These are phyloP conservation scores for Scylla paramamosain DNA, from an alignment of 1,140 invertebrate genomes.

Conservation along the genomic window DNA sequence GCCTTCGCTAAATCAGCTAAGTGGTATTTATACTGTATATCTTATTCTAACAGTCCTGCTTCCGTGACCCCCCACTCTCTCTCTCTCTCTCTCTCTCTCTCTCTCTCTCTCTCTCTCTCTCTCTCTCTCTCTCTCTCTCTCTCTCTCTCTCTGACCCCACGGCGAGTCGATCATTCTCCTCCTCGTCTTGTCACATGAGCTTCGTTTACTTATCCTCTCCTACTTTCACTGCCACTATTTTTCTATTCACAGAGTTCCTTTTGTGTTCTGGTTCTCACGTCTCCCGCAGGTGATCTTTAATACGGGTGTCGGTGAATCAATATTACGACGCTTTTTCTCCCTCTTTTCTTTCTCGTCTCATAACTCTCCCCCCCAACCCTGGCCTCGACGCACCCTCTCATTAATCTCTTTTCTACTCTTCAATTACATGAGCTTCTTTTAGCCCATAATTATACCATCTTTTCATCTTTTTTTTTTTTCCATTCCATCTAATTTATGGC, in stretches of 20 bases:
- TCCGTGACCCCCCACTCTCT: background rate
- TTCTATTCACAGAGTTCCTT: background rate
- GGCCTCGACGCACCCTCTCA: constrained; percentile 15
- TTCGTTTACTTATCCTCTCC: too few species aligned
- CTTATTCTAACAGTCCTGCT: background rate
- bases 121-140: too few species aligned
- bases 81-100: background rate
- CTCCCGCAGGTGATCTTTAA: background rate
- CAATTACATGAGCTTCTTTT: constrained; percentile 23
- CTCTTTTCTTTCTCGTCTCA: constrained; percentile 11
- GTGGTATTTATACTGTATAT: too few species aligned
- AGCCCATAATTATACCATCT: constrained; percentile 14
- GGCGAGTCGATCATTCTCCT: too few species aligned
- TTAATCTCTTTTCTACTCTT: constrained; percentile 24
- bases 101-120: too few species aligned
- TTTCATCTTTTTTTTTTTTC: background rate
- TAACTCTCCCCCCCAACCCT: background rate
- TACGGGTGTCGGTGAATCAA: background rate
- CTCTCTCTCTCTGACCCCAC: too few species aligned
- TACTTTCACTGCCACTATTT: too few species aligned
- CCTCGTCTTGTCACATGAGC: too few species aligned
- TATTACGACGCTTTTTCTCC: background rate
- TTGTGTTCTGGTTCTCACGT: background rate
- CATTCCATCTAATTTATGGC: background rate
- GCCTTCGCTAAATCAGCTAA: background rate